Percentiles rank a stretch among this genome's conserved stretches.
Conservation (phyloP, 2,113 vertebrate species). For the Mungos mungo region DNA sequence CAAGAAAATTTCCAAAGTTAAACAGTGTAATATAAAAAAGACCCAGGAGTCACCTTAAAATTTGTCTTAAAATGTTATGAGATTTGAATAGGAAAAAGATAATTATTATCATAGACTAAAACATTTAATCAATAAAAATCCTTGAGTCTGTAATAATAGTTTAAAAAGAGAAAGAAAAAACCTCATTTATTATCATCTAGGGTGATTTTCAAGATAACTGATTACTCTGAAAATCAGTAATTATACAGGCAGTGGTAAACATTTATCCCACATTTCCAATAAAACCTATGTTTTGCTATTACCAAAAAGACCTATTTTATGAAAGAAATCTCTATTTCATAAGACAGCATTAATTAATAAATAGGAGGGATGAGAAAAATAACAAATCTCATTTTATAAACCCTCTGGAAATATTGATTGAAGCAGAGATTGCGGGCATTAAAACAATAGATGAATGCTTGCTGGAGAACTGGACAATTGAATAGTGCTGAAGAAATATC, state of each 20-base stretch:
- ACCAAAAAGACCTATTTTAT: not conserved
- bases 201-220: not conserved
- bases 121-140: not conserved
- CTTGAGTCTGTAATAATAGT: not conserved
- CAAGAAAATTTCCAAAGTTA: not conserved
- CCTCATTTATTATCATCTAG: not conserved
- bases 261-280: not conserved
- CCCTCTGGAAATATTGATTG: not conserved
- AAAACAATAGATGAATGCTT: not conserved
- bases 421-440: not conserved
- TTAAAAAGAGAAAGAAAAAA: not conserved
- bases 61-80: conserved; percentile 22
- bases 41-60: not conserved
- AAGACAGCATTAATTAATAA: not conserved
- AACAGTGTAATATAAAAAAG: not conserved
- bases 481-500: not conserved
- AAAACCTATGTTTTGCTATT: not conserved
- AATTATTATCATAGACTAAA: not conserved
- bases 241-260: not conserved
- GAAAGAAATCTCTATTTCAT: not conserved
- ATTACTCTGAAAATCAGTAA: conserved; percentile 23
- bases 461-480: not conserved
- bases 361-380: not conserved
- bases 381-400: not conserved
- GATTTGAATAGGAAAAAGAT: not conserved